phyloP scores from a whole-genome alignment of 2,113 vertebrate species.

The Callospermophilus lateralis region DNA sequence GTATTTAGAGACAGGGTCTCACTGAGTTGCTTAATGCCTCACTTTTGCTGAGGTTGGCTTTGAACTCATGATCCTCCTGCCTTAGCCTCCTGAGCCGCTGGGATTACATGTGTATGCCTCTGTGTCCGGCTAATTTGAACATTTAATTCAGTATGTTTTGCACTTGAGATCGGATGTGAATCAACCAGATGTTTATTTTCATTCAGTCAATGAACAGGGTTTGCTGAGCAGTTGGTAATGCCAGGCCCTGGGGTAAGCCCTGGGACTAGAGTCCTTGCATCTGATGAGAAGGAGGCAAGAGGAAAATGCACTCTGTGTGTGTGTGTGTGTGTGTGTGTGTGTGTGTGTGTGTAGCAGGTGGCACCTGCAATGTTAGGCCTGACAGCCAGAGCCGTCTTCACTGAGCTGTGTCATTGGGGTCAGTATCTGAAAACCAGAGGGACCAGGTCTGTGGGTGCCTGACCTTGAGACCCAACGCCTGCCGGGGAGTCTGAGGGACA shows the following conservation, averaged over 20 bases:
- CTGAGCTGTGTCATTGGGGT: not conserved
- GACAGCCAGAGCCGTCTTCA: not conserved
- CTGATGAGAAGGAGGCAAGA: not conserved
- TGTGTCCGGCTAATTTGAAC: not conserved
- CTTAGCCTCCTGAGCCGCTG: too few species aligned
- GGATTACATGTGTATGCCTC: too few species aligned
- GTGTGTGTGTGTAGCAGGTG: not conserved
- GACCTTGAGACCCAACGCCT: not conserved
- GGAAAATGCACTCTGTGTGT: not conserved
- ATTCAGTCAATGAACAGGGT: not conserved
- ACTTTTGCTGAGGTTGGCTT: too few species aligned
- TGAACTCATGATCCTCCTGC: too few species aligned
- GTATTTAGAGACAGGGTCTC: too few species aligned
- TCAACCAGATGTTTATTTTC: not conserved
- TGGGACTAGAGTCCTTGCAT: not conserved
- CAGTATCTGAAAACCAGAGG: not conserved
- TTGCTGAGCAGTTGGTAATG: not conserved
- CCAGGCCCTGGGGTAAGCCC: not conserved
- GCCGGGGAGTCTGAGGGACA: not conserved
- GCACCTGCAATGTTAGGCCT: not conserved
- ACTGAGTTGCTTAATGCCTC: too few species aligned
- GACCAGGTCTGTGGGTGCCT: rapidly evolving
- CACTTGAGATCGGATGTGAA: not conserved
- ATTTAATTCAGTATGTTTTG: not conserved
- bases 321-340: not conserved